phyloP scores from a whole-genome alignment of 1,140 invertebrate species.

The Pseudachorutes palmiensis region DNA sequence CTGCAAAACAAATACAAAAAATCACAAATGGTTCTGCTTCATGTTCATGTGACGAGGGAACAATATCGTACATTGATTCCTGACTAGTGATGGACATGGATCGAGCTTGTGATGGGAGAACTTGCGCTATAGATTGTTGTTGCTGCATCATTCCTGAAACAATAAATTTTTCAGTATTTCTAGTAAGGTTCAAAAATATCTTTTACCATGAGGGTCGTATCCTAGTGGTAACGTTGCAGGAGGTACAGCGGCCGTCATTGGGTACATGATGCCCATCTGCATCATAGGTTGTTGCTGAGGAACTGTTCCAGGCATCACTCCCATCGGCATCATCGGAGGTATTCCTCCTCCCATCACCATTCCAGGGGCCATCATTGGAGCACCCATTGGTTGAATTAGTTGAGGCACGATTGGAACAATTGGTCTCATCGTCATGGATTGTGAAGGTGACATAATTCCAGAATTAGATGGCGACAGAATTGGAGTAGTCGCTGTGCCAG shows the following conservation, averaged over 20 bases:
- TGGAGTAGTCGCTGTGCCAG: conserved; percentile 26
- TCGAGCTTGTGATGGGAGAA: conserved; percentile 17
- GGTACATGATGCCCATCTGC: neutral
- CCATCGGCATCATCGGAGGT: conserved; percentile 35
- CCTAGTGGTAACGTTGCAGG: conserved; percentile 14
- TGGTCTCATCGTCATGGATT: conserved; percentile 7
- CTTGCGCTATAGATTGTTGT: neutral
- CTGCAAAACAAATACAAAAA: conserved; percentile 16
- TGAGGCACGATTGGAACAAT: conserved; percentile 38
- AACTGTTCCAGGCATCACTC: conserved; percentile 39
- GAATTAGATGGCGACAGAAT: conserved; percentile 3
- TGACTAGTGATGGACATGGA: conserved; percentile 40
- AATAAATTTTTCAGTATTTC: neutral
- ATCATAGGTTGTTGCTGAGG: conserved; percentile 41
- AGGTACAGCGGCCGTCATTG: conserved; percentile 14
- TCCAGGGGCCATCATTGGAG: conserved; percentile 21
- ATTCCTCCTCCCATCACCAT: conserved; percentile 25
- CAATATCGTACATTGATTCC: conserved; percentile 38
- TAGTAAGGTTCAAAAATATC: neutral
- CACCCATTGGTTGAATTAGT: conserved; percentile 23
- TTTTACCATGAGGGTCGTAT: neutral
- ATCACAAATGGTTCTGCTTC: no score
- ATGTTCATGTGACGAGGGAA: neutral
- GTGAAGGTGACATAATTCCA: conserved; percentile 18
- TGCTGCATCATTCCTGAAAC: conserved; percentile 2